Base-by-base conservation (phyloP, 2,113 vertebrate species). In the Laticauda laticaudata region DNA sequence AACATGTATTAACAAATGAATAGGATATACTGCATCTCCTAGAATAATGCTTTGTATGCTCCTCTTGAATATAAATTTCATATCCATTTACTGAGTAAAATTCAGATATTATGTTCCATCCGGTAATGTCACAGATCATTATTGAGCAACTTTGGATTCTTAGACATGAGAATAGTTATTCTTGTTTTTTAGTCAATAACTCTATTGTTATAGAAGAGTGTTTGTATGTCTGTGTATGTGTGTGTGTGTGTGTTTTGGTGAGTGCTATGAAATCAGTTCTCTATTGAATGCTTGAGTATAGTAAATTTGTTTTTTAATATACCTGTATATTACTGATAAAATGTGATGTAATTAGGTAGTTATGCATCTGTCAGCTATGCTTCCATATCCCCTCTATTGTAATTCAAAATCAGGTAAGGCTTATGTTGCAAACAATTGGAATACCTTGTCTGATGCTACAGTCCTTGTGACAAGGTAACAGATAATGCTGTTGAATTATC, bases 401-500 rank as follows among this genome's bases (percentile, higher is more conserved):
- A 51, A 59, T 87, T 91, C 87, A 61, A 26, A 95, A 89, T 91
- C 89, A 90, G 51, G 54, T 86, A 88, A 26, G 3, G 14, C 39
- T 87, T 57, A 86, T 93, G 43, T 51, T 90, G 56, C 55, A 93
- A 90, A 93, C 92, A 86, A 93, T 90, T 39, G 26, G 55, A 90
- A 56, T 51, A 59, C n/a, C 54, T 55, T 93, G 57, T 87, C 89
- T 87, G 23, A 23, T 69, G 57, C 9, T 64, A 45, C 56, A 59
- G n/a, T 93, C 48, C 56, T 87, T 57, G 1, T 51, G 87, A 3
- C 43, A 89, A 43, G 10, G 54, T 59, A 92, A 57, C 24, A 87
- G 24, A 45, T 92, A 95, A 93, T 94, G 55, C 75, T 18, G 89
- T 88, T 91, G 95, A 93, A 91, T 93, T 18, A 81, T 48, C 18